These are phyloP conservation scores for Enteromius paludinosus DNA, from an alignment of 2,797 vertebrate species.

Conservation along the genomic window DNA sequence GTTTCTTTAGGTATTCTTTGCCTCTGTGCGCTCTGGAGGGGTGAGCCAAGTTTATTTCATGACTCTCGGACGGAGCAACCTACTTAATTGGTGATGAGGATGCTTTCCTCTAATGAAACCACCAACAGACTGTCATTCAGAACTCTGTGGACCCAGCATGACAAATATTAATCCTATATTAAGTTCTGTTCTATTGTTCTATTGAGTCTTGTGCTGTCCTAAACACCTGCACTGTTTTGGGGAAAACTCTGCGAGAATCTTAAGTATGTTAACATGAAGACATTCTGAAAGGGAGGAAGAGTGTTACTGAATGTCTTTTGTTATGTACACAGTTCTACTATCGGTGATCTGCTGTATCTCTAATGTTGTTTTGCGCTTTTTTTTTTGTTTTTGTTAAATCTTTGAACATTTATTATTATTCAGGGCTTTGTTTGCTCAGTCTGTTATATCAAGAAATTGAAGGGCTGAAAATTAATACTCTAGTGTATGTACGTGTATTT, in stretches of 20 bases:
- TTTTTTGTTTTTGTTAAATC: not conserved
- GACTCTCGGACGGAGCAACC: slow-evolving; percentile 89
- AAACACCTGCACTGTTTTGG: not conserved
- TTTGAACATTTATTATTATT: slow-evolving; percentile 1
- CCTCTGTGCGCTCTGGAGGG: slow-evolving; percentile 88
- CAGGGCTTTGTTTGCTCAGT: not conserved
- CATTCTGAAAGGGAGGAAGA: not conserved
- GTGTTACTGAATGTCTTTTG: not conserved
- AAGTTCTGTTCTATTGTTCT: not conserved
- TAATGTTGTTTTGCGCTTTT: not conserved
- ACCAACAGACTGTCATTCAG: not conserved
- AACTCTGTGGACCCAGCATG: not conserved
- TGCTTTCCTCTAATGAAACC: not conserved
- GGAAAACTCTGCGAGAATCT: not conserved
- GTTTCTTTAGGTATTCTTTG: slow-evolving; percentile 70
- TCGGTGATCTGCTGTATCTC: not conserved
- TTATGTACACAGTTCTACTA: not conserved
- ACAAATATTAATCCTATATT: not conserved
- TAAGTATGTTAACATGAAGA: not conserved
- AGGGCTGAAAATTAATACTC: not conserved
- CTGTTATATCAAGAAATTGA: not conserved
- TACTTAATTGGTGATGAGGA: slow-evolving; percentile 89
- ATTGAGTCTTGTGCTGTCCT: not conserved
- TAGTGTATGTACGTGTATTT: not conserved
- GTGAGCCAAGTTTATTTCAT: slow-evolving; percentile 95